Percentiles rank a stretch among this genome's conserved stretches.
phyloP scores from a whole-genome alignment of 2,888 invertebrate genomes.

The Suillia variegata region DNA sequence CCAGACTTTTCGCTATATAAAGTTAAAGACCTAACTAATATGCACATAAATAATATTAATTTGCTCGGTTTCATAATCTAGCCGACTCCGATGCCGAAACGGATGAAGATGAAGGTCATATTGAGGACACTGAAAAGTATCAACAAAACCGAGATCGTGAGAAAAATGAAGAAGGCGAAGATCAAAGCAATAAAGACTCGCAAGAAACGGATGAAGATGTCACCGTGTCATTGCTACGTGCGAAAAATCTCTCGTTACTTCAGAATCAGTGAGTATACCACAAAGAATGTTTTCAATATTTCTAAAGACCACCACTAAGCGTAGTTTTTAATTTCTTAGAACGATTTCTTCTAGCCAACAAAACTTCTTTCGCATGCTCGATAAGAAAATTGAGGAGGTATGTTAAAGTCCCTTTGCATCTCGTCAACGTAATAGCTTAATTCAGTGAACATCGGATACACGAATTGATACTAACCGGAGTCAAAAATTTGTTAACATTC shows the following conservation, averaged over 20 bases:
- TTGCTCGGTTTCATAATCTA: too few species aligned
- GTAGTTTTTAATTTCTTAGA: constrained; percentile 63
- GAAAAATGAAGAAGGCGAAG: constrained; percentile 57
- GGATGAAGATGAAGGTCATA: constrained; percentile 61
- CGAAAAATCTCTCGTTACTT: constrained; percentile 64
- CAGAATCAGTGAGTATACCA: constrained; percentile 64
- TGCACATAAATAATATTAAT: too few species aligned
- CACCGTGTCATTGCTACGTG: constrained; percentile 59
- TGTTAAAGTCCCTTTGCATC: not conserved
- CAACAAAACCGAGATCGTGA: constrained; percentile 53
- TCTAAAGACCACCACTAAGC: constrained; percentile 9
- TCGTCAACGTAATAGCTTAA: too few species aligned
- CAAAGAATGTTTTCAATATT: too few species aligned
- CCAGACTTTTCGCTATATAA: too few species aligned
- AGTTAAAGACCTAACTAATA: too few species aligned
- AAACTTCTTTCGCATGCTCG: constrained; percentile 92
- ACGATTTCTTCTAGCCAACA: constrained; percentile 88
- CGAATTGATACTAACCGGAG: not conserved
- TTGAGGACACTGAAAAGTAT: constrained; percentile 57
- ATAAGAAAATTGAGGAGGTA: constrained; percentile 90
- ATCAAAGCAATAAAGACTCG: constrained; percentile 56
- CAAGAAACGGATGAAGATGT: constrained; percentile 59
- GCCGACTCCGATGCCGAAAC: constrained; percentile 61
- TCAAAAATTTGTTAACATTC: too few species aligned
- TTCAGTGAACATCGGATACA: not conserved